A percentile compares a stretch with the other conserved stretches of the same genome.
These are phyloP conservation scores for Drosophila cyrtoloma DNA, from an alignment of 2,888 invertebrate species.

Conservation along the genomic window DNA sequence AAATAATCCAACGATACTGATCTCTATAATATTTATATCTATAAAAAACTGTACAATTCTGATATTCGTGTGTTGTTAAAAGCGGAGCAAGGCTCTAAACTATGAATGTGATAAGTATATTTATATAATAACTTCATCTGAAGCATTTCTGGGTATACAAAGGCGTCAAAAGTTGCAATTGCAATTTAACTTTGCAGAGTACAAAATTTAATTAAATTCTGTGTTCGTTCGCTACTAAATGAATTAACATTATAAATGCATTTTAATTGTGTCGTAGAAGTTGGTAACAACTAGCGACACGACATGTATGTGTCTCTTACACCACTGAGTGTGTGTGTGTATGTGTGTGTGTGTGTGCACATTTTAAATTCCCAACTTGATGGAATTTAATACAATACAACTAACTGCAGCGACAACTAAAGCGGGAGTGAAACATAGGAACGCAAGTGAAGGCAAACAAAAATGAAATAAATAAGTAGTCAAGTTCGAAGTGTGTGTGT, in stretches of 20 bases:
- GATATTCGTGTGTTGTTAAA: neutral
- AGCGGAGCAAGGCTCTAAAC: neutral
- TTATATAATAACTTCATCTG: neutral
- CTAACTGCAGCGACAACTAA: constrained; percentile 6
- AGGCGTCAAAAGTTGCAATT: constrained; percentile 40
- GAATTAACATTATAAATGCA: constrained; percentile 62
- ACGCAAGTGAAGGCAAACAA: constrained; percentile 20
- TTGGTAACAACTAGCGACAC: constrained; percentile 33
- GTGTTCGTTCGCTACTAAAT: constrained; percentile 36
- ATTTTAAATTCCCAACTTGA: constrained; percentile 13
- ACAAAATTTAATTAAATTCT: constrained; percentile 52
- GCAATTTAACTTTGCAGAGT: constrained; percentile 51
- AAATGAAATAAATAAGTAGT: constrained; percentile 24
- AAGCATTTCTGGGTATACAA: constrained; percentile 24
- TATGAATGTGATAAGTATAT: neutral
- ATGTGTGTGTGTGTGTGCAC: neutral
- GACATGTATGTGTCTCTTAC: neutral
- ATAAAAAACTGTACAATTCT: no score
- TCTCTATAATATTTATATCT: no score
- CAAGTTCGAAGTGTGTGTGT: neutral
- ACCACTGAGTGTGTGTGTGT: neutral
- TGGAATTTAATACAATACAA: constrained; percentile 21
- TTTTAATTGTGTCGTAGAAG: constrained; percentile 50
- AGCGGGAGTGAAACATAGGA: constrained; percentile 9
- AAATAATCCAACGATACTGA: no score